Percentiles rank a stretch among this genome's conserved stretches.
Evolutionary conservation across 1,140 invertebrate genomes (phyloP).

Genomic region (Drosophila teissieri): DNA sequence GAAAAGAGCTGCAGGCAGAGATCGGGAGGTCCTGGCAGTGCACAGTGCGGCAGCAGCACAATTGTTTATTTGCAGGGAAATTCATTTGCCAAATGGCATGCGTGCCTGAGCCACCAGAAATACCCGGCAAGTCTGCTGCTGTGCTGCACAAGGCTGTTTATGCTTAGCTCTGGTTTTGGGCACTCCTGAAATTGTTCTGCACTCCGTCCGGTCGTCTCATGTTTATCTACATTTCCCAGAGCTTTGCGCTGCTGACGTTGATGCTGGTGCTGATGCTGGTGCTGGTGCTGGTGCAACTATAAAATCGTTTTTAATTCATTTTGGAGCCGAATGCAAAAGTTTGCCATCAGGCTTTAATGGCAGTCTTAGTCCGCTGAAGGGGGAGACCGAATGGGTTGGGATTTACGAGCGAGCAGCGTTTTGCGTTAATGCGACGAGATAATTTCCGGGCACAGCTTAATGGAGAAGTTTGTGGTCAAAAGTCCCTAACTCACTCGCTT

Average conservation of each 20-base stretch:
- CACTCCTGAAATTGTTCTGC: slow-evolving; percentile 37
- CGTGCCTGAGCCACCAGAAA: slow-evolving; percentile 20
- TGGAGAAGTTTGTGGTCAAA: slow-evolving; percentile 54
- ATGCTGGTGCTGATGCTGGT: slow-evolving; percentile 17
- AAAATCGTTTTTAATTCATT: slow-evolving; percentile 60
- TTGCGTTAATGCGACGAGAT: slow-evolving; percentile 55
- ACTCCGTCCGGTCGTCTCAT: slow-evolving; percentile 15
- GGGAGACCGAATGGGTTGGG: slow-evolving; percentile 4
- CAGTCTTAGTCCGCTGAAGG: slow-evolving; percentile 13
- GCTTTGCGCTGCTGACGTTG: slow-evolving; percentile 1
- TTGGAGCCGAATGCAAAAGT: slow-evolving; percentile 44
- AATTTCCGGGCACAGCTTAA: slow-evolving; percentile 55
- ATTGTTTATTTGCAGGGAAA: slow-evolving; percentile 51
- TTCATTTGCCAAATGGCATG: slow-evolving; percentile 60
- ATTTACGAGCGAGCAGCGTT: slow-evolving; percentile 38
- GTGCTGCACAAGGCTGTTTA: slow-evolving; percentile 10
- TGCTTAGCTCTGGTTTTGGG: slow-evolving; percentile 35
- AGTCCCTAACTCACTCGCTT: slow-evolving; percentile 36
- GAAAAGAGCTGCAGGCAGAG: neutral
- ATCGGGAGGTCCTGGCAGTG: neutral
- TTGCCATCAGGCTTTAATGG: slow-evolving; percentile 43
- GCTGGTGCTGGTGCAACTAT: slow-evolving; percentile 43
- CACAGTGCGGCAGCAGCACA: slow-evolving; percentile 9
- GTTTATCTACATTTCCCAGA: slow-evolving; percentile 51
- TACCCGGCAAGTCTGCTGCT: neutral